phyloP scores from a whole-genome alignment of 2,113 vertebrate species.

The Pygoscelis adeliae region DNA sequence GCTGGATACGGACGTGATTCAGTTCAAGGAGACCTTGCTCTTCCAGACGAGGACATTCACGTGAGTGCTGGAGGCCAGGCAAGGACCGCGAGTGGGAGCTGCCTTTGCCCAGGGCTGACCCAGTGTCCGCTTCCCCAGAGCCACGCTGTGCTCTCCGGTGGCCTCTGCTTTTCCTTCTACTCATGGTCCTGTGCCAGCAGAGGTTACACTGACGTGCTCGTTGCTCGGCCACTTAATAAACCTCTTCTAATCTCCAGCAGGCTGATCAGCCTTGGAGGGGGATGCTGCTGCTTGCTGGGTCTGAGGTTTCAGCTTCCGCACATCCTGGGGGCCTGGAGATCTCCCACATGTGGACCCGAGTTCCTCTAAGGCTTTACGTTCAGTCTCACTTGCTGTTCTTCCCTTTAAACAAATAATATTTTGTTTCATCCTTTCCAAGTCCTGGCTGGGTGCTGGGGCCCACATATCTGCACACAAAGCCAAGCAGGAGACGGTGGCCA shows the following conservation, averaged over 20 bases:
- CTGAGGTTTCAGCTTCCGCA: not conserved
- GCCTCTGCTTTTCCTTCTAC: not conserved
- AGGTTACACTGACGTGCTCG: not conserved
- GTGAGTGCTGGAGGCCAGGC: constrained; percentile 75
- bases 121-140: not conserved
- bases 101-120: not conserved
- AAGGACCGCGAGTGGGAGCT: not conserved
- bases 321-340: not conserved
- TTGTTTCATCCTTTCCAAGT: not conserved
- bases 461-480: not conserved
- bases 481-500: not conserved
- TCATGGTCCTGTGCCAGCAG: not conserved
- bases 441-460: not conserved
- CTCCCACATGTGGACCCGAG: too few relatives aligned
- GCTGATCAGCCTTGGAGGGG: not conserved
- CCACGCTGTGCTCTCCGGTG: fast-evolving
- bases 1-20: constrained; percentile 52
- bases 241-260: not conserved
- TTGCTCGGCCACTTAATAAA: not conserved
- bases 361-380: not conserved
- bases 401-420: not conserved
- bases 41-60: constrained; percentile 80
- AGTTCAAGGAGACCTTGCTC: constrained; percentile 83
- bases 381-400: not conserved
- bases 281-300: not conserved